These are phyloP conservation scores for Sphenodon punctatus DNA, from an alignment of 2,797 vertebrate species.

Conservation along the genomic window DNA sequence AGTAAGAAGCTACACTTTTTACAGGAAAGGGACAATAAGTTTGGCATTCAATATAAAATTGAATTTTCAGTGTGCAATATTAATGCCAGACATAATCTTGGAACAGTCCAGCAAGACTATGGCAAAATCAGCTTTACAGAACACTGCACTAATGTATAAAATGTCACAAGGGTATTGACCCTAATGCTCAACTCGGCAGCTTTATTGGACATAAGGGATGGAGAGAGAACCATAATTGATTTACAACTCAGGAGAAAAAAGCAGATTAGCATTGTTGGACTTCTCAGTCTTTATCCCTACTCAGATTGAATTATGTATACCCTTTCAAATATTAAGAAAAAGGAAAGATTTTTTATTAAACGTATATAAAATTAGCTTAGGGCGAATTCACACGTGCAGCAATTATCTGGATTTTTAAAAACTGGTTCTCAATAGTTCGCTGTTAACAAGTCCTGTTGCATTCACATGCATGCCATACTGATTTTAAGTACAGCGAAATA, in stretches of 20 bases:
- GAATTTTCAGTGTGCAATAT: neutral
- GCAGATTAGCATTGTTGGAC: too few species aligned
- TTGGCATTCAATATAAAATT: neutral
- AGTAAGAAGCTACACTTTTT: neutral
- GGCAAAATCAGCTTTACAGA: neutral
- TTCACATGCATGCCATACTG: too few species aligned
- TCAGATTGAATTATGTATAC: conserved; percentile 18
- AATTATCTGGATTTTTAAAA: too few species aligned
- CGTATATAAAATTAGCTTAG: too few species aligned
- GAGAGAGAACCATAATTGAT: conserved; percentile 2
- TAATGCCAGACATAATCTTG: neutral
- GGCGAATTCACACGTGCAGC: too few species aligned
- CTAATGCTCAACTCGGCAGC: neutral
- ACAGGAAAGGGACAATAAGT: neutral
- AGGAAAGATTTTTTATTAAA: too few species aligned
- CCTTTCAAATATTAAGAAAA: conserved; percentile 24
- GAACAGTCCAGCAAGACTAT: neutral
- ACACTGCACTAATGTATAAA: neutral
- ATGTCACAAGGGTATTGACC: neutral
- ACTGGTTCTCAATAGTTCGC: too few species aligned
- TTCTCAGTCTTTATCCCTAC: neutral
- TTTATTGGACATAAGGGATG: neutral
- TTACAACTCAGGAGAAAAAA: neutral
- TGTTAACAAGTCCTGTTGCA: too few species aligned
- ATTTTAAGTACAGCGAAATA: too few species aligned